phyloP scores from a whole-genome alignment of 2,113 vertebrate species.

The Chunga burmeisteri region DNA sequence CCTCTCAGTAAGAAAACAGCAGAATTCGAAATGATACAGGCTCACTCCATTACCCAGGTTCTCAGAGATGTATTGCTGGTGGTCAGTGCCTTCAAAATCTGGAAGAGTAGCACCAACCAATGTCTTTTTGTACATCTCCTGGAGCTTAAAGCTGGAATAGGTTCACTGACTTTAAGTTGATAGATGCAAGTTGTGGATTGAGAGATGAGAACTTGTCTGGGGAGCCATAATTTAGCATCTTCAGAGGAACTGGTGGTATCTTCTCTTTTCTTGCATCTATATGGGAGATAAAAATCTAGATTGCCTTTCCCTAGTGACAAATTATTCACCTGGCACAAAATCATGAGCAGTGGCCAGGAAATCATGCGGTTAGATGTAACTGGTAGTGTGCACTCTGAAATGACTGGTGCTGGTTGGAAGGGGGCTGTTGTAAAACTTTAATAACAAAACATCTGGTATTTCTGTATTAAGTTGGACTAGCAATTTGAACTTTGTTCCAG shows the following conservation, averaged over 20 bases:
- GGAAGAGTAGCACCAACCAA: background rate
- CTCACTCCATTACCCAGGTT: rapidly evolving
- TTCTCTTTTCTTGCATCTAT: background rate
- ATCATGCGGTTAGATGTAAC: background rate
- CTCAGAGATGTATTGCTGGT: background rate
- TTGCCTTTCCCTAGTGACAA: background rate
- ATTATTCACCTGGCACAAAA: background rate
- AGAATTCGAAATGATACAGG: background rate
- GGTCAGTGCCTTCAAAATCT: background rate
- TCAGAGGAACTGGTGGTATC: background rate
- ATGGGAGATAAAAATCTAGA: background rate
- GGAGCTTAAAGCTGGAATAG: background rate
- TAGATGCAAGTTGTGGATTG: background rate
- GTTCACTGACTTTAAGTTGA: background rate
- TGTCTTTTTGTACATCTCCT: background rate
- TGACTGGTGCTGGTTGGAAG: background rate
- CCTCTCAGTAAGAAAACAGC: background rate
- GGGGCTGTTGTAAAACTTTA: background rate
- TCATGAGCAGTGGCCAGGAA: background rate
- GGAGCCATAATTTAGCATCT: background rate
- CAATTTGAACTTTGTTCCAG: background rate
- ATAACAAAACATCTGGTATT: background rate
- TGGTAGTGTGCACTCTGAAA: background rate
- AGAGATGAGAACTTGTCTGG: background rate
- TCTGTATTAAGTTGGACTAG: background rate